Conservation (phyloP, 2,888 invertebrate species). For the Ecliptopera silaceata region DNA sequence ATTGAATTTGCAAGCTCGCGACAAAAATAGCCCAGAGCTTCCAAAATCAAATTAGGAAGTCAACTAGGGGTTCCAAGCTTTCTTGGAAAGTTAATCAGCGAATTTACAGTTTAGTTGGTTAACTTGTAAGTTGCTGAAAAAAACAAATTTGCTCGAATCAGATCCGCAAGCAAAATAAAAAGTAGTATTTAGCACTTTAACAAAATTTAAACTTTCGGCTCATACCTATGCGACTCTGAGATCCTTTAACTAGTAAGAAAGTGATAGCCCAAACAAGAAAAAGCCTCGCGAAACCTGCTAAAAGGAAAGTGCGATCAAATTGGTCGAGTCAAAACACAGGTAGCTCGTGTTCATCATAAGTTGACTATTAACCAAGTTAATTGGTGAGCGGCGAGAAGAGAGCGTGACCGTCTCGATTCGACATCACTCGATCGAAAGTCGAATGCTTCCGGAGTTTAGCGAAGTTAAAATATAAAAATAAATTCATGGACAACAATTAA, state of each 20-base stretch:
- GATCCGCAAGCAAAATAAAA: no score
- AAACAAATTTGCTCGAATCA: no score
- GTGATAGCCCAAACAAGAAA: background rate
- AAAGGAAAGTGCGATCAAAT: constrained; percentile 36
- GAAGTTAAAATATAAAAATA: no score
- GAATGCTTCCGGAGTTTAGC: constrained; percentile 10
- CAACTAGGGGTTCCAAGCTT: constrained; percentile 4
- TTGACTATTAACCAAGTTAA: constrained; percentile 58
- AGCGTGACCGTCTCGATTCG: constrained; percentile 54
- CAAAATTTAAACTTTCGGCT: no score
- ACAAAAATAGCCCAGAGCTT: constrained; percentile 8
- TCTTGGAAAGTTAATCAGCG: background rate
- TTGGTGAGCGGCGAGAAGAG: constrained; percentile 60
- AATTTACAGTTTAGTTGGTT: no score
- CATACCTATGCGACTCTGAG: no score
- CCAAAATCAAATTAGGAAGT: constrained; percentile 6
- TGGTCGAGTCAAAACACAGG: constrained; percentile 25
- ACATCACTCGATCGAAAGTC: constrained; percentile 42
- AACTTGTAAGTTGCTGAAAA: no score
- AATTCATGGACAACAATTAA: no score
- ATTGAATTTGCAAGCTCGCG: constrained; percentile 1
- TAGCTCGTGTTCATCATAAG: constrained; percentile 28
- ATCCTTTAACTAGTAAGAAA: no score
- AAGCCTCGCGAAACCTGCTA: background rate
- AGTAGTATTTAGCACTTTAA: no score